phyloP scores from a whole-genome alignment of 2,113 vertebrate species.

The Apodemus speciosus region DNA sequence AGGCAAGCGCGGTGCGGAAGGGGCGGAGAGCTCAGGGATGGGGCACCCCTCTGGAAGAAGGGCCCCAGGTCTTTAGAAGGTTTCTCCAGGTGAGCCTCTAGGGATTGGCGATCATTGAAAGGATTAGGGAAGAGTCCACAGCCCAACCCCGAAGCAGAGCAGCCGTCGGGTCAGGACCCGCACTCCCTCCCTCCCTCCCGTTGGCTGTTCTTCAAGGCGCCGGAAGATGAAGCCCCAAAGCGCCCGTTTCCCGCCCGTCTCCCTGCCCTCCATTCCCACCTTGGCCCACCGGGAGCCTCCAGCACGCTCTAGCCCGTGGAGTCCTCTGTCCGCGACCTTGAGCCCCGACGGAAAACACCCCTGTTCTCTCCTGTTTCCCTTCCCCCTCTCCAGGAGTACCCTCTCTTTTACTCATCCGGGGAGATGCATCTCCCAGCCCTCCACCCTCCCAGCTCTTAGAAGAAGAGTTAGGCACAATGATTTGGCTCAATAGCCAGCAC shows the following conservation, averaged over 20 bases:
- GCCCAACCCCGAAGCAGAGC: neutral
- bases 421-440: neutral
- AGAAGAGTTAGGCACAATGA: slow-evolving; percentile 6
- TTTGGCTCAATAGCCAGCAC: neutral
- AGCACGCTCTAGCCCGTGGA: neutral
- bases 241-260: slow-evolving; percentile 70
- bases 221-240: slow-evolving; percentile 1
- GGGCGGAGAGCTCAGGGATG: neutral
- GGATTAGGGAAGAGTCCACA: neutral
- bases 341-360: slow-evolving; percentile 72
- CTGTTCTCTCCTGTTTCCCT: neutral
- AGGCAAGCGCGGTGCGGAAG: neutral
- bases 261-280: slow-evolving; percentile 9
- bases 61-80: neutral
- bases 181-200: neutral
- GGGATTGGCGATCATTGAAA: neutral
- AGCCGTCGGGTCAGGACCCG: slow-evolving; percentile 56
- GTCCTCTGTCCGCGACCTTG: slow-evolving; percentile 78
- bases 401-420: neutral
- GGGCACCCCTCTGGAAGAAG: neutral
- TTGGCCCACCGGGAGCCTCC: neutral
- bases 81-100: slow-evolving; percentile 31
- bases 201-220: slow-evolving; percentile 50
- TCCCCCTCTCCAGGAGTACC: neutral
- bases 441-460: neutral